Percentiles rank a stretch among this genome's conserved stretches.
Conservation (phyloP, 1,140 invertebrate genomes). For the Dreissena polymorpha region DNA sequence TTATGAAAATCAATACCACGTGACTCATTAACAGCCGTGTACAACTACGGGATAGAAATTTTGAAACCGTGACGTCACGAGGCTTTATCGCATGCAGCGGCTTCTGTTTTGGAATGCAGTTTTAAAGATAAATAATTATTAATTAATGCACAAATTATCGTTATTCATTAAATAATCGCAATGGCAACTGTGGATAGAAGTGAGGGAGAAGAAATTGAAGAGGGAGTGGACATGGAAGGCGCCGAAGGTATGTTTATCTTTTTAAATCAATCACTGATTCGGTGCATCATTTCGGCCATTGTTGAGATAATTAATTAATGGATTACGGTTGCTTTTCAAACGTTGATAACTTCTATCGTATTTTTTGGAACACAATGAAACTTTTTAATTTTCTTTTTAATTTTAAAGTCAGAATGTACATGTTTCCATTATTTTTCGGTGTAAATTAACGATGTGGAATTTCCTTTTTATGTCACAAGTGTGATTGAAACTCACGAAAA, state of each 20-base stretch:
- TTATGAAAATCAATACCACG: slow-evolving; percentile 49
- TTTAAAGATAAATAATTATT: slow-evolving; percentile 12
- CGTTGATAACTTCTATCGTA: neutral
- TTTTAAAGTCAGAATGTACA: slow-evolving; percentile 23
- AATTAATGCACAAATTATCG: slow-evolving; percentile 16
- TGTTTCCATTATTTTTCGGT: slow-evolving; percentile 4
- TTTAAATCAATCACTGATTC: neutral
- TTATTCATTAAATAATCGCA: neutral
- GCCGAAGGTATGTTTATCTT: slow-evolving; percentile 53
- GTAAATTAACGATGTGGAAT: neutral
- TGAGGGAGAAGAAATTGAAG: slow-evolving; percentile 53
- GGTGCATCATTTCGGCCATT: neutral
- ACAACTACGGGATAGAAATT: slow-evolving; percentile 57
- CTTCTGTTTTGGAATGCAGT: slow-evolving; percentile 23
- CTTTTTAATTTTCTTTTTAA: neutral
- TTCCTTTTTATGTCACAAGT: neutral
- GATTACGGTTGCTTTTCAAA: neutral
- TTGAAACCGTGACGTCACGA: slow-evolving; percentile 54
- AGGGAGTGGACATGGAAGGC: slow-evolving; percentile 54
- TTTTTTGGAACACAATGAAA: neutral
- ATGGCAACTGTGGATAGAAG: slow-evolving; percentile 45
- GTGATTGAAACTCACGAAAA: neutral
- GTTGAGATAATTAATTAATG: neutral
- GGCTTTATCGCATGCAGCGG: neutral
- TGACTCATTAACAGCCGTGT: slow-evolving; percentile 38